Evolutionary conservation across 2,888 invertebrate species (phyloP).

Genomic region (Drosophila glabriapex): DNA sequence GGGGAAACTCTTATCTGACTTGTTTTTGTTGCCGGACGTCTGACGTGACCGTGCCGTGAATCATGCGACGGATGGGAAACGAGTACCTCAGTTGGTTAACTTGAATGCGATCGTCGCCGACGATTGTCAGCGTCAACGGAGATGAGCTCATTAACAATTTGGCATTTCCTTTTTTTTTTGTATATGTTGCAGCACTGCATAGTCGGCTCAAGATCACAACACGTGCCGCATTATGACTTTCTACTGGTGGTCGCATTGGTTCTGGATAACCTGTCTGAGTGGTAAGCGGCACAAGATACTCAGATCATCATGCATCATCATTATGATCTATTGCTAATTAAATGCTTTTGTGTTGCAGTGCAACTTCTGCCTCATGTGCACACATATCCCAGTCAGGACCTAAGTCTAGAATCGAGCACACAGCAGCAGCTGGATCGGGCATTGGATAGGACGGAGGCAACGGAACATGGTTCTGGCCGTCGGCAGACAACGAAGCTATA

Average conservation of each 20-base stretch:
- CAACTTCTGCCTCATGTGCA: conserved; percentile 64
- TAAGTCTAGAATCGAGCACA: conserved; percentile 58
- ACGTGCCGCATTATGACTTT: conserved; percentile 89
- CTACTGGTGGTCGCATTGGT: conserved; percentile 96
- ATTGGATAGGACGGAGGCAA: conserved; percentile 11
- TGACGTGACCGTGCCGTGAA: conserved; percentile 20
- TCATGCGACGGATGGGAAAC: conserved; percentile 50
- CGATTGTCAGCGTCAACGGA: conserved; percentile 4
- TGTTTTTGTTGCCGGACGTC: conserved; percentile 7
- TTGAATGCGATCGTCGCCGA: conserved; percentile 28
- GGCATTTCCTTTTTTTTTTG: conserved; percentile 13
- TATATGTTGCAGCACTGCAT: conserved; percentile 42
- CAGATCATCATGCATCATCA: background rate
- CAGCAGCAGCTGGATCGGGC: conserved; percentile 38
- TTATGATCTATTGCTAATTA: no score
- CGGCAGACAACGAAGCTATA: conserved; percentile 69
- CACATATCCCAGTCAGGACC: conserved; percentile 81
- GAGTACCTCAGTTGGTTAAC: conserved; percentile 6
- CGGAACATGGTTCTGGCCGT: conserved; percentile 7
- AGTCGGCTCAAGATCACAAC: conserved; percentile 66
- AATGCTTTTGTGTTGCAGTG: conserved; percentile 37
- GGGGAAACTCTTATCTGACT: background rate
- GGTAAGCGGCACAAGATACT: conserved; percentile 55
- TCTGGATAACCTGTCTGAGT: conserved; percentile 90
- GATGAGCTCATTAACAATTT: conserved; percentile 17